Evolutionary conservation across 2,113 vertebrate genomes (phyloP).

Genomic region (Camelus dromedarius): DNA sequence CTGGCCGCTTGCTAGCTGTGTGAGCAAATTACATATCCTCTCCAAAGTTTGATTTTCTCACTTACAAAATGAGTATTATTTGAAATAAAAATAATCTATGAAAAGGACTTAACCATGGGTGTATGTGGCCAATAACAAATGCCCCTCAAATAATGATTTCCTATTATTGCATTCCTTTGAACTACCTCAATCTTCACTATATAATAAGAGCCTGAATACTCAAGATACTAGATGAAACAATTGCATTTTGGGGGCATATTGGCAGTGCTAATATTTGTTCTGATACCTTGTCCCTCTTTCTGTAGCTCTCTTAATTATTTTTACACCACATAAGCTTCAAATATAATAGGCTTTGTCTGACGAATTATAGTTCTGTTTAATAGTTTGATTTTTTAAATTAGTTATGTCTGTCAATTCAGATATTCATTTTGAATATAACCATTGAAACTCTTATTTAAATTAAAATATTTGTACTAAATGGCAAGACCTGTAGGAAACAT

Average conservation of each 20-base stretch:
- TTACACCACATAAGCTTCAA: background rate
- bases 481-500: background rate
- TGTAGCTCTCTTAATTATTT: background rate
- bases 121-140: background rate
- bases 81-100: constrained; percentile 34
- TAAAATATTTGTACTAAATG: constrained; percentile 9
- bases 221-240: constrained; percentile 8
- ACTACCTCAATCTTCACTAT: background rate
- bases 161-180: background rate
- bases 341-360: constrained; percentile 41
- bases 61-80: constrained; percentile 11
- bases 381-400: constrained; percentile 33
- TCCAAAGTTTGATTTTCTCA: background rate
- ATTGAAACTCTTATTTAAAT: constrained; percentile 22
- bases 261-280: background rate
- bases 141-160: background rate
- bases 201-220: background rate
- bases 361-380: background rate
- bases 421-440: constrained; percentile 36
- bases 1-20: background rate
- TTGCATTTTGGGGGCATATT: background rate
- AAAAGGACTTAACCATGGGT: background rate
- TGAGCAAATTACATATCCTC: background rate
- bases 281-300: background rate
- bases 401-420: background rate